These are phyloP conservation scores for Centropyge bicolor DNA, from an alignment of 2,797 vertebrate genomes.

Conservation along the genomic window DNA sequence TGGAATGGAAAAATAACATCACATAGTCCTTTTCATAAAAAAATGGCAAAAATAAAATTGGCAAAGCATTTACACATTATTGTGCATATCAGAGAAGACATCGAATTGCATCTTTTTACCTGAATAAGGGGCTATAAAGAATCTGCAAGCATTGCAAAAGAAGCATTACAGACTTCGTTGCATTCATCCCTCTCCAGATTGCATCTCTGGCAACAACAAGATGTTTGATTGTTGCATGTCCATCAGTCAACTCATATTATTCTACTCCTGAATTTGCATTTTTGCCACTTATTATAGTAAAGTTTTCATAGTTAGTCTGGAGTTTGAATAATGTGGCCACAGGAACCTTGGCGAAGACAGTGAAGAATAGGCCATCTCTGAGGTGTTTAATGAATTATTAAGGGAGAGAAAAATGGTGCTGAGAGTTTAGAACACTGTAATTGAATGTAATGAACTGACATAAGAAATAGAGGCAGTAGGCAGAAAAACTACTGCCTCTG, in stretches of 20 bases:
- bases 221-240: neutral
- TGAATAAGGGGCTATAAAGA: too few relatives aligned
- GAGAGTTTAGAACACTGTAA: slow-evolving; percentile 1
- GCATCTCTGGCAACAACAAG: too few relatives aligned
- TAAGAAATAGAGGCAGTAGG: neutral
- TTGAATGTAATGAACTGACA: slow-evolving; percentile 17
- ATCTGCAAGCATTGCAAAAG: neutral
- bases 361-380: neutral
- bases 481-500: neutral
- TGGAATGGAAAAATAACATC: neutral
- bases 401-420: slow-evolving; percentile 7
- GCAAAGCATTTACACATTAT: neutral
- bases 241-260: neutral
- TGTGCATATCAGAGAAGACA: neutral
- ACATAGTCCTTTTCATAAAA: neutral
- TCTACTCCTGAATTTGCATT: neutral
- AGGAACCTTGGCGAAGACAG: neutral
- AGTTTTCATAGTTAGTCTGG: neutral
- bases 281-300: neutral
- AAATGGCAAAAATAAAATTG: neutral
- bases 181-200: too few relatives aligned
- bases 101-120: neutral
- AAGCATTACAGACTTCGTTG: too few relatives aligned
- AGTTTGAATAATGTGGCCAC: neutral
- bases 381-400: neutral